Base-by-base conservation (phyloP, 2,797 vertebrate species). In the Erethizon dorsatum region DNA sequence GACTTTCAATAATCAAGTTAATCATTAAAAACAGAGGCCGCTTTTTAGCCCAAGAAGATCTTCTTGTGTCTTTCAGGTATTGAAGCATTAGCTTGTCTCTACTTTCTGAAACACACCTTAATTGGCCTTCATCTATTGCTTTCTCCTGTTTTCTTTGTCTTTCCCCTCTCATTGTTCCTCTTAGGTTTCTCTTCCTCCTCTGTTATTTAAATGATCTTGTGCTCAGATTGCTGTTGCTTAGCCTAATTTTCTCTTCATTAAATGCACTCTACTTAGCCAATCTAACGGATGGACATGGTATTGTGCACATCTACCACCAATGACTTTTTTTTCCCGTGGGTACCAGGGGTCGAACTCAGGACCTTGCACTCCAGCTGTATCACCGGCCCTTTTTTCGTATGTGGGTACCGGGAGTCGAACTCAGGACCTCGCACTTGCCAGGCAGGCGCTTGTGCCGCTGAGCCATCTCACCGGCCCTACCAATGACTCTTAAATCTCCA, bases 181-280 rank as follows among this genome's bases (percentile, higher is more conserved):
- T 91, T 80, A 22, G 50, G 59, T 59, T 88, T 91, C 78, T 84
- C 65, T 79, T 84, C 56, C 54, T 59, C 20, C 22, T 91, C 26
- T 84, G 59, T 11, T 45, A 71, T 11, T 52, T 71, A 91, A 71
- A 54, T 50, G 18, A 56, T 63, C 50, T 7, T 77, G 45, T 56
- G 14, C 45, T 94, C n/a, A 37, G 22, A 31, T 3, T 80, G 31
- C 69, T 37, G 10, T 47, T 47, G 28, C 15, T 59, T 90, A 90
- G 13, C 45, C 15, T 63, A 37, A 47, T 90, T 69, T 37, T 78
- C 77, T 69, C 56, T 56, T 83, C 26, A 90, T 59, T 41, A 57
- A 63, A 56, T 57, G 65, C 22, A 50, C 50, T 88, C n/a, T 52
- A 56, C 24, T 56, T 33, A 24, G 56, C 20, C 47, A 56, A 8